Percentiles rank a stretch among this genome's conserved stretches.
Evolutionary conservation across 2,888 invertebrate genomes (phyloP).

Genomic region (Noctua janthe): DNA sequence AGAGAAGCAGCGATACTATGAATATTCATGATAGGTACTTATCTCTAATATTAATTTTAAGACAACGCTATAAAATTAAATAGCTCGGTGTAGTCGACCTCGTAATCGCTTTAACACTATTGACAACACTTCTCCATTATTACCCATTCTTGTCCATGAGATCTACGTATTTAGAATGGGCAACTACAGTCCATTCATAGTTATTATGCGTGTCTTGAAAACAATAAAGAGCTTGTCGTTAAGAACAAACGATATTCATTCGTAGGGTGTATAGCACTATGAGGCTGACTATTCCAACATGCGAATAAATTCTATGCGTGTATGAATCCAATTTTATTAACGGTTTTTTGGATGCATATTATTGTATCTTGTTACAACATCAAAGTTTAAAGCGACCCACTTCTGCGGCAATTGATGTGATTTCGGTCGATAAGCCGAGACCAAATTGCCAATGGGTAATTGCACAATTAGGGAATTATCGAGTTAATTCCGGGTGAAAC

Average conservation of each 20-base stretch:
- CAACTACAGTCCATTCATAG: not conserved
- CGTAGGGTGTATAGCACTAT: not conserved
- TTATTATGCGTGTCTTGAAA: not conserved
- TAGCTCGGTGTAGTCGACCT: not conserved
- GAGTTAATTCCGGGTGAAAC: constrained; percentile 88
- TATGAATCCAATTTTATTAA: constrained; percentile 37
- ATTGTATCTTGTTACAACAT: constrained; percentile 58
- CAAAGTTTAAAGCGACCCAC: constrained; percentile 65
- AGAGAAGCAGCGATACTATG: constrained; percentile 12
- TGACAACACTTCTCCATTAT: not conserved
- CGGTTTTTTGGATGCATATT: constrained; percentile 45
- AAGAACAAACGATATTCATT: not conserved
- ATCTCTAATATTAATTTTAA: not conserved
- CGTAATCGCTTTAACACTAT: not conserved
- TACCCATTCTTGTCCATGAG: not conserved
- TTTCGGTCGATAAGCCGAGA: constrained; percentile 78
- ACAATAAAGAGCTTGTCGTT: not conserved
- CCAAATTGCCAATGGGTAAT: constrained; percentile 86
- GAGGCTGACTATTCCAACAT: not conserved
- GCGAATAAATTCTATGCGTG: not conserved
- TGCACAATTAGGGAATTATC: constrained; percentile 89
- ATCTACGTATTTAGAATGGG: not conserved
- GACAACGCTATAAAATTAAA: not conserved
- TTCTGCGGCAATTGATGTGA: constrained; percentile 67
- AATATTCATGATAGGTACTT: constrained; percentile 35